Evolutionary conservation across 2,888 invertebrate genomes (phyloP), one percentile per base, ranked within the genome.

Genomic region (Philereme vetulata): DNA sequence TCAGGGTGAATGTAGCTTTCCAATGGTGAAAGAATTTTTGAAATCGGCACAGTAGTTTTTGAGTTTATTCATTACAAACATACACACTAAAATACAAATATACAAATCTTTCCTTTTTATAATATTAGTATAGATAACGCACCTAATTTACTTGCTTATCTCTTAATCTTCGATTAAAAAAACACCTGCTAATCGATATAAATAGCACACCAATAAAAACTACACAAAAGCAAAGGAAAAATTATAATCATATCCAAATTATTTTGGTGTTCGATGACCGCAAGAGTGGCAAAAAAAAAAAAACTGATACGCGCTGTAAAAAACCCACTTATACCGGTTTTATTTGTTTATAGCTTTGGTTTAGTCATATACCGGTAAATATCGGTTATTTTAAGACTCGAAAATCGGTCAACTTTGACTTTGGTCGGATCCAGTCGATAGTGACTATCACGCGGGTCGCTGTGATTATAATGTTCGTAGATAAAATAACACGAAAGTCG

Each of bases 271-370:
- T 42, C 6, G 8, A 36, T 32, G 44, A 49, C 49, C 43, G 54
- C 38, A 44, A 56, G 4, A 44, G 11, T 0, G n/a, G 10, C 32
- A 34, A 7, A 36, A 44, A 50, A 44, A 50, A 21, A 21, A n/a
- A 35, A 33, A 21, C 4, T 34, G 32, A 5, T 48, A 34, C 43
- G 51, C 46, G 50, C 35, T 33, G 43, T 32, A 56, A 43, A 36
- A 54, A 56, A 48, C 51, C 50, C 10, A 40, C 11, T 11, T 9
- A 11, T 58, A 62, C 62, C 48, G 40, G 62, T 62, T 58, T 0
- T 4, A 49, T 50, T 32, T 58, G 44, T 44, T 32, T n/a, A 51
- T 34, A 40, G 11, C 5, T 47, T 49, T 33, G 34, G 38, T 48
- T 54, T 44, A 44, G n/a, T 7, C 35, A 11, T 36, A 35, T 56